Evolutionary conservation across 2,113 vertebrate genomes (phyloP), one percentile per base, ranked within the genome.

Genomic region (Cephalopterus ornatus): DNA sequence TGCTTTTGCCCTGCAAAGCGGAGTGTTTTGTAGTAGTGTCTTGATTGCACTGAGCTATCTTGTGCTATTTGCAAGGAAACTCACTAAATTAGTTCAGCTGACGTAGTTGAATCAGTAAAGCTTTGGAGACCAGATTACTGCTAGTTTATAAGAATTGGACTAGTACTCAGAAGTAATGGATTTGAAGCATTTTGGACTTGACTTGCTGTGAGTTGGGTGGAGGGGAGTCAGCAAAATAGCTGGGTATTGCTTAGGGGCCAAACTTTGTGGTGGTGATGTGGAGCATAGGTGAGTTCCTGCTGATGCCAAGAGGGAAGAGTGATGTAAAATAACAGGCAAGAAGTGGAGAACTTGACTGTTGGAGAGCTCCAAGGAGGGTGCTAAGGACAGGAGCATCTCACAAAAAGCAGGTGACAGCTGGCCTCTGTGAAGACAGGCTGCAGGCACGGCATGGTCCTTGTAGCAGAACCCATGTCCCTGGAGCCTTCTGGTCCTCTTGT

Each of bases 391-490:
- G 55, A 65, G 14, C 26, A 26, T 85, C 59, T 94, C 62, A 20
- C 12, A 33, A 41, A 50, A 37, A 15, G 35, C 37, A 53, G 61
- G 46, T 0, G 0, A 56, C 26, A 37, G 32, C 32, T 44, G 68
- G 49, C 63, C 15, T 77, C 21, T 70, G 53, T 2, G 2, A 20
- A 58, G 44, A 7, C 22, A n/a, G 68, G n/a, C 6, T 65, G 24
- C 49, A 68, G 63, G 13, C 3, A 0, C 28, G 30, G 41, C 3
- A 0, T 32, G 30, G 41, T 33, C 23, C 58, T 33, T 0, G 1
- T 3, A 65, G 66, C 53, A 70, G 49, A 44, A 47, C 19, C 19
- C 44, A 0, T 6, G 4, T 78, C 32, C 28, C 75, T 37, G 28
- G 42, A 75, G 39, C 33, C 0, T 0, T 35, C 53, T 52, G 41